Evolutionary conservation across 2,888 invertebrate genomes (phyloP).

Genomic region (Lasioglossum figueresi): DNA sequence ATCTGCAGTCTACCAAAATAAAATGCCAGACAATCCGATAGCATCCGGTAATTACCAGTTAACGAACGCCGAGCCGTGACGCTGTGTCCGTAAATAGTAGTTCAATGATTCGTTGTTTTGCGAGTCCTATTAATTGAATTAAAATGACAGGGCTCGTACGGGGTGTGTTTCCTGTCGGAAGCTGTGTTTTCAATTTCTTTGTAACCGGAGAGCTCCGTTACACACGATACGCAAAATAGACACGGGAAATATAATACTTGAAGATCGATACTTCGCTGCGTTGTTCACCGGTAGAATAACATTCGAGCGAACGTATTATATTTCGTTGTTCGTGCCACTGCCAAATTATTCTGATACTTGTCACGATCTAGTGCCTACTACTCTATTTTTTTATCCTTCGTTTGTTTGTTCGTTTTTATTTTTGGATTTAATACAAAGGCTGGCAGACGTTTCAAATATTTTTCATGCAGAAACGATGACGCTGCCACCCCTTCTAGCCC

Average conservation of each 20-base stretch:
- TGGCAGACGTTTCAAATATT: conserved; percentile 27
- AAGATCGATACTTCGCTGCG: conserved; percentile 21
- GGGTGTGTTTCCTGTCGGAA: not conserved
- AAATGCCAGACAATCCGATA: not conserved
- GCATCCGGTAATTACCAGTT: not conserved
- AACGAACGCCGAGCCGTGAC: not conserved
- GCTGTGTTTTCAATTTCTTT: conserved; percentile 10
- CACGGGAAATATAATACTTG: conserved; percentile 5
- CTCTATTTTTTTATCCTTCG: not conserved
- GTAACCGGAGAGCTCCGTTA: conserved; percentile 20
- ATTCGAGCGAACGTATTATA: conserved; percentile 20
- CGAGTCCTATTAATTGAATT: not conserved
- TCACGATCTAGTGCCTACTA: not conserved
- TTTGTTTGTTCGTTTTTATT: not conserved
- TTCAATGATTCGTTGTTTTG: not conserved
- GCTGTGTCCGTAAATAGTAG: not conserved
- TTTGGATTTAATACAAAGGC: not conserved
- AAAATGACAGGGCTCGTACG: not conserved
- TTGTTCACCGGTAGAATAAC: conserved; percentile 18
- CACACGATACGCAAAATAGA: conserved; percentile 20
- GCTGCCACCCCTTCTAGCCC: not conserved
- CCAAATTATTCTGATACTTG: conserved; percentile 33
- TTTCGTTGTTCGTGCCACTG: conserved; percentile 14
- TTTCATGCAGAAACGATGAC: conserved; percentile 6
- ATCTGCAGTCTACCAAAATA: not conserved